Evolutionary conservation across 2,888 invertebrate species (phyloP).

Genomic region (Hetaerina titia): DNA sequence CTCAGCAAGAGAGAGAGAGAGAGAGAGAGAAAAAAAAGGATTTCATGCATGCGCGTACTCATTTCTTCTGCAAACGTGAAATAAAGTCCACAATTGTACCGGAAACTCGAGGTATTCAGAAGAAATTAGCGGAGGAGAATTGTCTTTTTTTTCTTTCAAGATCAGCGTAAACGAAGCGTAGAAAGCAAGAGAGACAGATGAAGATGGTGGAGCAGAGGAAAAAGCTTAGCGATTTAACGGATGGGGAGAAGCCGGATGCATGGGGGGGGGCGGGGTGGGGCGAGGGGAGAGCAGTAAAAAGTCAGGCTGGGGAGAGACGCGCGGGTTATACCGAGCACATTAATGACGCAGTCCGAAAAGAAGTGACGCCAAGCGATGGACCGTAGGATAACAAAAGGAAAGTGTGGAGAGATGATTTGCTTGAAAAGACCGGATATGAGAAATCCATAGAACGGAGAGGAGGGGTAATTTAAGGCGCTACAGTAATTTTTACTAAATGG

Average conservation of each 20-base stretch:
- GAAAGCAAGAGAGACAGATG: not conserved
- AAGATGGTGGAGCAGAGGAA: not conserved
- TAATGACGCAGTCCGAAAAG: not conserved
- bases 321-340: not conserved
- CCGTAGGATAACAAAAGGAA: not conserved
- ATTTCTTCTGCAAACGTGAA: not conserved
- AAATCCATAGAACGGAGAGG: no score
- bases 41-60: not conserved
- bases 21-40: not conserved
- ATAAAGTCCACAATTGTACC: not conserved
- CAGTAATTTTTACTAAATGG: no score
- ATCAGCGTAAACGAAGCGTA: conserved; percentile 18
- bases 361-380: not conserved
- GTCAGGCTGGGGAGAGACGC: not conserved
- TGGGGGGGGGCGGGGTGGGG: not conserved
- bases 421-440: not conserved
- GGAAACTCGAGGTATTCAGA: conserved; percentile 20
- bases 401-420: not conserved
- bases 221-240: conserved; percentile 18
- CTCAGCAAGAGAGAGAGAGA: not conserved
- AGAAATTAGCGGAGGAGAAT: not conserved
- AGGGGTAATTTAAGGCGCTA: no score
- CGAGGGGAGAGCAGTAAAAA: not conserved
- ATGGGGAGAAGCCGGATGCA: conserved; percentile 2
- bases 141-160: not conserved